phyloP scores from a whole-genome alignment of 2,888 invertebrate species.

The Margaritifera margaritifera region DNA sequence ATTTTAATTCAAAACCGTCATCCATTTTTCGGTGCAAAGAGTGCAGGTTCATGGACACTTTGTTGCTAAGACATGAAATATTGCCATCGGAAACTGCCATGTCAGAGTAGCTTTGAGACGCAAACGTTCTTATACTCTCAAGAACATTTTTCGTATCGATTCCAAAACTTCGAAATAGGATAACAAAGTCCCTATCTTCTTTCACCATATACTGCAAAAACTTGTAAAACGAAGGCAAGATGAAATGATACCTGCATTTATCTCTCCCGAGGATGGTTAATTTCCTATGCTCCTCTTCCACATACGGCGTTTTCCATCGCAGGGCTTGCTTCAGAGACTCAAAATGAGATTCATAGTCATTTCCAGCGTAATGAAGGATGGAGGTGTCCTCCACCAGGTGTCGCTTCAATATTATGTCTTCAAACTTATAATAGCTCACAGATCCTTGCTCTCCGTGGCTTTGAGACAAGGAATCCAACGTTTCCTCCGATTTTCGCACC shows the following conservation, averaged over 20 bases:
- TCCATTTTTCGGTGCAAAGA: conserved; percentile 8
- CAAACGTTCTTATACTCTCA: conserved; percentile 19
- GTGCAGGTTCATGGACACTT: conserved; percentile 6
- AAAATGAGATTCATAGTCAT: conserved; percentile 30
- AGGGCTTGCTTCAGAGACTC: conserved; percentile 23
- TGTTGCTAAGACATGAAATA: conserved; percentile 6
- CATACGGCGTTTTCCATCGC: conserved; percentile 28
- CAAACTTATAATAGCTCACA: conserved; percentile 38
- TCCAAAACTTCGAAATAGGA: conserved; percentile 33
- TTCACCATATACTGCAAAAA: conserved; percentile 18
- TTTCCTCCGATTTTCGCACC: conserved; percentile 24
- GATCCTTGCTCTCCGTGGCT: conserved; percentile 7
- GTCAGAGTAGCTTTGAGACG: too few relatives aligned
- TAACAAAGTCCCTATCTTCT: conserved; percentile 22
- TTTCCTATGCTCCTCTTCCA: conserved; percentile 19
- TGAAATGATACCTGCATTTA: conserved; percentile 25
- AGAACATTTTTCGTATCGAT: conserved; percentile 28
- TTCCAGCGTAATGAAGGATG: conserved; percentile 23
- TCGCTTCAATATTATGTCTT: conserved; percentile 22
- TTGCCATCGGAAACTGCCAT: background rate
- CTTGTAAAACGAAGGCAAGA: conserved; percentile 31
- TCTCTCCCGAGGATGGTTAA: conserved; percentile 29
- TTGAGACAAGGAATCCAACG: conserved; percentile 12
- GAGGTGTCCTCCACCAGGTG: conserved; percentile 19
- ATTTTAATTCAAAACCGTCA: conserved; percentile 8